A percentile compares a stretch with the other conserved stretches of the same genome.
phyloP scores from a whole-genome alignment of 37 sponge, comb jelly and placozoan species.

The Agelas oroides region DNA sequence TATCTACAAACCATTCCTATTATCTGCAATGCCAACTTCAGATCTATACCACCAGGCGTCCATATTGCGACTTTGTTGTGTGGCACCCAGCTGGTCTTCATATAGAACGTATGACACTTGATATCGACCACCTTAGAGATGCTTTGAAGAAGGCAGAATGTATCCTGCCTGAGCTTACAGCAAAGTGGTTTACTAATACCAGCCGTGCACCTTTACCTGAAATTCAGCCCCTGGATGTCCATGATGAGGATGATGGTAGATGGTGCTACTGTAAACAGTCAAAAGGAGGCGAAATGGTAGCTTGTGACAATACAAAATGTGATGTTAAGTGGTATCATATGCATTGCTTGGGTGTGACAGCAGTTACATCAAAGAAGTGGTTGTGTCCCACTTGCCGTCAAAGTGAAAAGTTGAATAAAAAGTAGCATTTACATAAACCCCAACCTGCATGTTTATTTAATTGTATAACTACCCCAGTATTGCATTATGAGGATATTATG shows the following conservation, averaged over 20 bases:
- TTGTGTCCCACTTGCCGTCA: constrained; percentile 23
- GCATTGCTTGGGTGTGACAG: constrained; percentile 15
- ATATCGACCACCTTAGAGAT: no score
- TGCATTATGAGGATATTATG: no score
- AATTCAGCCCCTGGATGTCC: background rate
- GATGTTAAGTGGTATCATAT: constrained; percentile 47
- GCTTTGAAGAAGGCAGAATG: background rate
- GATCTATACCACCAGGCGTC: constrained; percentile 7
- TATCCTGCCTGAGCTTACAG: constrained; percentile 51
- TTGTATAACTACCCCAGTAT: no score
- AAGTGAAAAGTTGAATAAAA: no score
- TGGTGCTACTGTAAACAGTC: constrained; percentile 36
- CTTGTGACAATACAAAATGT: constrained; percentile 48
- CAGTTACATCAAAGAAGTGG: constrained; percentile 23
- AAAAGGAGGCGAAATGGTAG: constrained; percentile 52
- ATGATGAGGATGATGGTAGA: background rate
- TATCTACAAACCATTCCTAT: constrained; percentile 2
- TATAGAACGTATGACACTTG: no score
- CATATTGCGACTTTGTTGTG: constrained; percentile 25
- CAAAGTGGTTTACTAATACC: constrained; percentile 38
- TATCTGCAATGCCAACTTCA: constrained; percentile 12
- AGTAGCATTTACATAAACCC: no score
- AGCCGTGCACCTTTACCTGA: background rate
- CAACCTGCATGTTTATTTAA: no score
- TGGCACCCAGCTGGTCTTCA: background rate